Evolutionary conservation across 2,797 vertebrate species (phyloP).

Genomic region (Limosa lapponica): DNA sequence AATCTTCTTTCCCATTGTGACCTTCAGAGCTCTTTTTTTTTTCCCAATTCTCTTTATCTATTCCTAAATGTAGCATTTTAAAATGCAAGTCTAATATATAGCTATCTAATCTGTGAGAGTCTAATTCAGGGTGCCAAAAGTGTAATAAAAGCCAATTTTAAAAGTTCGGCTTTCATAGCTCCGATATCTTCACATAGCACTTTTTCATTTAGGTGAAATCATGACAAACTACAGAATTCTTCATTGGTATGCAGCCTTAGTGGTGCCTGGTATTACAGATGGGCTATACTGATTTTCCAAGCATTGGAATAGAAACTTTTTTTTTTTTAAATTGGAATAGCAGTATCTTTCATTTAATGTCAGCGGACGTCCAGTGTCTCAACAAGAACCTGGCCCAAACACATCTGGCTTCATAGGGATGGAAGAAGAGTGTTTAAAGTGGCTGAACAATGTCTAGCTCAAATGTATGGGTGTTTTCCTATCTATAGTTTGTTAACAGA

Average conservation of each 20-base stretch:
- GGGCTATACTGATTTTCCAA: neutral
- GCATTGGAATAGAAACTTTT: neutral
- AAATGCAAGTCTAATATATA: neutral
- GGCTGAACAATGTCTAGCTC: neutral
- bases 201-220: neutral
- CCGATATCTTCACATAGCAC: accelerated
- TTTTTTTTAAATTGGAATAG: neutral
- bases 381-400: neutral
- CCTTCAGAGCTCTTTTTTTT: neutral
- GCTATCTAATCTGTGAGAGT: neutral
- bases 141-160: neutral
- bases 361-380: neutral
- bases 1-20: neutral
- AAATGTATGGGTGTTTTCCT: neutral
- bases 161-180: neutral
- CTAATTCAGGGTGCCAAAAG: neutral
- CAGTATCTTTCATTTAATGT: neutral
- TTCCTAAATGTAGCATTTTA: neutral
- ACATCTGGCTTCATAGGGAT: neutral
- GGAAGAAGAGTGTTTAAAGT: neutral
- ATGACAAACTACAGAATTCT: neutral
- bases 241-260: neutral
- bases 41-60: neutral
- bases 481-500: neutral
- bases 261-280: neutral